Conservation (phyloP, 2,113 vertebrate genomes). For the Callipepla squamata region DNA sequence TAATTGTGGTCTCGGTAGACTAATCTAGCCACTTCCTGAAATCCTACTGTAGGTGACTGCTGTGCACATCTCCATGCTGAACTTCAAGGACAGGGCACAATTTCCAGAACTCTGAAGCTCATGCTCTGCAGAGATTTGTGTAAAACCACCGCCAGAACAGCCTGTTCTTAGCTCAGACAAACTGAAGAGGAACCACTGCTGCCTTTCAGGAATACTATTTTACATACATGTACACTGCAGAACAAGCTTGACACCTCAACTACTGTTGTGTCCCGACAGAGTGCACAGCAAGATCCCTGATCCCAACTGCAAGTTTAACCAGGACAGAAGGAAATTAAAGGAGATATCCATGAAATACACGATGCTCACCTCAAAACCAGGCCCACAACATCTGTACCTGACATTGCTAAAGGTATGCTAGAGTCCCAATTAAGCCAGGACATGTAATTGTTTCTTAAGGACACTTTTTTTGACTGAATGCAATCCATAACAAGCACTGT, state of each 20-base stretch:
- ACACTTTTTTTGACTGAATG: not conserved
- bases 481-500: not conserved
- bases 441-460: not conserved
- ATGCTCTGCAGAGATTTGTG: not conserved
- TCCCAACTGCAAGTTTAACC: not conserved
- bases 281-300: not conserved
- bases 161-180: not conserved
- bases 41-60: not conserved
- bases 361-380: not conserved
- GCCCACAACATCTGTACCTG: not conserved
- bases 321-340: not conserved
- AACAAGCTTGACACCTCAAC: not conserved
- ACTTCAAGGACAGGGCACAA: slow-evolving; percentile 8
- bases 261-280: not conserved
- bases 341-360: not conserved
- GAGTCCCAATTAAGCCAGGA: not conserved
- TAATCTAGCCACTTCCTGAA: slow-evolving; percentile 30
- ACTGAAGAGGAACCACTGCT: not conserved
- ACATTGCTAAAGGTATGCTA: not conserved
- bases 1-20: not conserved
- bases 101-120: not conserved
- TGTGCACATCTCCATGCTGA: not conserved
- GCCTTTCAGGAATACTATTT: not conserved
- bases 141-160: not conserved
- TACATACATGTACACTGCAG: not conserved